Conservation (phyloP, 2,113 vertebrate species). For the Lagopus leucura region DNA sequence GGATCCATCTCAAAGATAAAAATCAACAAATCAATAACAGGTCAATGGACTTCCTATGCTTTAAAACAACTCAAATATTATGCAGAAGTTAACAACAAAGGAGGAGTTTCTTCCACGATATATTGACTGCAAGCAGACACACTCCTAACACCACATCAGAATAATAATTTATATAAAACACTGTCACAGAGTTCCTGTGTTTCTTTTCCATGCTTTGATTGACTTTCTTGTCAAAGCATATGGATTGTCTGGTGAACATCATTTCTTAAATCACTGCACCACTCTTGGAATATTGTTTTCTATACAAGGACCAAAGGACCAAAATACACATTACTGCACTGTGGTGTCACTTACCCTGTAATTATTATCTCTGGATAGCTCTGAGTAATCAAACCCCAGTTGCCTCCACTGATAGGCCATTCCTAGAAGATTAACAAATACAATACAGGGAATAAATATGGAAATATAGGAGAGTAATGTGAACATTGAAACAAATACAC, state of each 20-base stretch:
- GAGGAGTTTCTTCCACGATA: neutral
- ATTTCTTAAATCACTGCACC: neutral
- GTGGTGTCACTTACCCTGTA: constrained; percentile 89
- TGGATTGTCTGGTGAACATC: neutral
- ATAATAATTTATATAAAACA: neutral
- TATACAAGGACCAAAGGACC: neutral
- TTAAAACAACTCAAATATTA: neutral
- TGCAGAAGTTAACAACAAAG: neutral
- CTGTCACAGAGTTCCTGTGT: neutral
- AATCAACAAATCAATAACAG: neutral
- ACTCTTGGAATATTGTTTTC: neutral
- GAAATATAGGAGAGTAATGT: neutral
- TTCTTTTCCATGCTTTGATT: neutral
- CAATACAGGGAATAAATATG: neutral
- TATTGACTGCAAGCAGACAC: neutral
- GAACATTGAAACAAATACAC: constrained; percentile 2
- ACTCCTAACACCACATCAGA: neutral
- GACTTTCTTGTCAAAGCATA: neutral
- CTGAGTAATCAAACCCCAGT: constrained; percentile 96
- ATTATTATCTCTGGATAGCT: constrained; percentile 99
- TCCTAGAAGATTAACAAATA: constrained; percentile 83
- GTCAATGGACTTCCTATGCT: neutral
- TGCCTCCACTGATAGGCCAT: constrained; percentile 98
- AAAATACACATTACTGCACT: neutral
- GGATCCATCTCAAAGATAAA: neutral